Conservation (phyloP, 2,888 invertebrate species). For the Trichopoda pennipes region DNA sequence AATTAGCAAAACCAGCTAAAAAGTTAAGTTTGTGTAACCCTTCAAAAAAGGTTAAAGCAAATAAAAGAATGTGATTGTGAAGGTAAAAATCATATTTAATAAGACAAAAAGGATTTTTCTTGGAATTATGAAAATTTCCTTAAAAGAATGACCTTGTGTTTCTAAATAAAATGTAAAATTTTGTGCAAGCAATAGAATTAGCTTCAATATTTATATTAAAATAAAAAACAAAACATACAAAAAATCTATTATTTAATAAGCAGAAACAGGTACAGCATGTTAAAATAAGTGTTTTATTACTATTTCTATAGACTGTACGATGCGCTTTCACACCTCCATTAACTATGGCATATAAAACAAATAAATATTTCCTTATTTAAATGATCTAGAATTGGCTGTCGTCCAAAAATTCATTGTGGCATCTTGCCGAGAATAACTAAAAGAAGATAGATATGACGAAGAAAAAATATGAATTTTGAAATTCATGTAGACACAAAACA, state of each 20-base stretch:
- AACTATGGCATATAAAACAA: no score
- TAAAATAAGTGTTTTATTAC: neutral
- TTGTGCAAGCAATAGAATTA: neutral
- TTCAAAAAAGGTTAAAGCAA: slow-evolving; percentile 18
- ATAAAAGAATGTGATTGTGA: neutral
- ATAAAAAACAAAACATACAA: neutral
- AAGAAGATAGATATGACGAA: neutral
- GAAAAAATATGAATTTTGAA: neutral
- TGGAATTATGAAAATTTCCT: slow-evolving; percentile 3
- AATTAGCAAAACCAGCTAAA: slow-evolving; percentile 13
- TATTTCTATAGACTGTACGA: neutral
- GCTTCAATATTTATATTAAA: neutral
- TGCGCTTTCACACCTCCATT: neutral
- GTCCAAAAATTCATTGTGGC: slow-evolving; percentile 1
- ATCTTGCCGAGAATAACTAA: slow-evolving; percentile 11
- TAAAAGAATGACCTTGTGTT: slow-evolving; percentile 19
- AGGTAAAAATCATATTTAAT: neutral
- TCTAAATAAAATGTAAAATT: neutral
- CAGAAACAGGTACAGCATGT: slow-evolving; percentile 37
- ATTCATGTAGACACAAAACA: neutral
- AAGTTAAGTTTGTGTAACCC: slow-evolving; percentile 18
- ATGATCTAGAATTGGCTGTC: slow-evolving; percentile 13
- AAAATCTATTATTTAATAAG: slow-evolving; percentile 3
- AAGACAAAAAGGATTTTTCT: slow-evolving; percentile 37
- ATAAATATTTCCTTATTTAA: slow-evolving; percentile 25